phyloP scores from a whole-genome alignment of 2,113 vertebrate genomes.

The Electrona antarctica region DNA sequence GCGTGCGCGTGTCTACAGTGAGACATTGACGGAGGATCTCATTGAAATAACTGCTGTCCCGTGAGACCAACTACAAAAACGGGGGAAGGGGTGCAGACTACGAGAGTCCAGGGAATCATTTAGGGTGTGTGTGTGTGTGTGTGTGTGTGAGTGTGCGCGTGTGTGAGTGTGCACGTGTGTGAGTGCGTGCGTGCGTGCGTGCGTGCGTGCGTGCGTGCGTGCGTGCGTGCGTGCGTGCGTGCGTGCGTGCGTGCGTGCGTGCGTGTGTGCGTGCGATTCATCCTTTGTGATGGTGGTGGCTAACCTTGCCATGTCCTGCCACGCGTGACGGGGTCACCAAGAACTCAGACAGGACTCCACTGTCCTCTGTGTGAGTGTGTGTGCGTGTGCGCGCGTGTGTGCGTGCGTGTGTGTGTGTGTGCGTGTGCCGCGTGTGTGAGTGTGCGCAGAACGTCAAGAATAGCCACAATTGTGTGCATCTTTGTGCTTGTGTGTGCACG shows the following conservation, averaged over 20 bases:
- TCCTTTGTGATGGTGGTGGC: slow-evolving; percentile 63
- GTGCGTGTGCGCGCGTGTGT: slow-evolving; percentile 40
- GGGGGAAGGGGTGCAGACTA: slow-evolving; percentile 64
- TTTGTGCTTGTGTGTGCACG: slow-evolving; percentile 26
- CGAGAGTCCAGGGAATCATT: slow-evolving; percentile 75
- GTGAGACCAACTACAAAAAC: slow-evolving; percentile 68
- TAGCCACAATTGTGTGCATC: slow-evolving; percentile 6
- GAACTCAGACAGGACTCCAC: slow-evolving; percentile 47
- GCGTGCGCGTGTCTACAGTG: slow-evolving; percentile 38
- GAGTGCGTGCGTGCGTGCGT: slow-evolving; percentile 6
- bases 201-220: not conserved
- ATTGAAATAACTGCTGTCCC: slow-evolving; percentile 73
- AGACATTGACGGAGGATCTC: slow-evolving; percentile 74
- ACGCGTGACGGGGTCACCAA: slow-evolving; percentile 63
- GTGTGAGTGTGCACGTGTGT: slow-evolving; percentile 28
- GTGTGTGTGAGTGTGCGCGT: slow-evolving; percentile 2
- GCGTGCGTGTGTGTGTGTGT: slow-evolving; percentile 10
- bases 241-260: not conserved
- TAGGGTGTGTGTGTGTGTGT: slow-evolving; percentile 32
- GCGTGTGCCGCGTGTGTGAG: slow-evolving; percentile 18
- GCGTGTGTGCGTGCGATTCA: slow-evolving; percentile 47
- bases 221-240: slow-evolving; percentile 2
- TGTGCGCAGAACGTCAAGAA: slow-evolving; percentile 8
- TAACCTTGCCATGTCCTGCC: slow-evolving; percentile 76
- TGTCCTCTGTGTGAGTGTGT: slow-evolving; percentile 52